These are phyloP conservation scores for Oreocharis arfaki DNA, from an alignment of 2,113 vertebrate species.

Conservation along the genomic window DNA sequence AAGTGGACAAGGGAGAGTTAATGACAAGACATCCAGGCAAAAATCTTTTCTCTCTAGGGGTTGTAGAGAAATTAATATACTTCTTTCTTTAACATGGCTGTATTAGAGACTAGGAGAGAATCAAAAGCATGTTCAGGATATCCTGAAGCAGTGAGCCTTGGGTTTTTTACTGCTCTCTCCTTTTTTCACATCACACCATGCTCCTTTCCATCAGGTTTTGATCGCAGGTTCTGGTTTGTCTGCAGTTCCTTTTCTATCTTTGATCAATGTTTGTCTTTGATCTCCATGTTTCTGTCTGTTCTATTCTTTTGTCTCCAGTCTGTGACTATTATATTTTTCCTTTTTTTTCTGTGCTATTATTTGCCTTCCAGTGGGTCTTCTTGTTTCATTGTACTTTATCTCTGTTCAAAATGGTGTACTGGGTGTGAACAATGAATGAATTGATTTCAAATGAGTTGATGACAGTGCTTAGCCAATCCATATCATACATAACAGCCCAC, in stretches of 20 bases:
- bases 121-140: not conserved
- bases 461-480: not conserved
- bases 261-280: conserved; percentile 50
- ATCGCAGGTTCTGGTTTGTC: conserved; percentile 11
- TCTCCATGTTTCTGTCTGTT: not conserved
- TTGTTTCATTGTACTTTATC: not conserved
- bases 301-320: conserved; percentile 14
- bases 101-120: not conserved
- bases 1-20: not conserved
- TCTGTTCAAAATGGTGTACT: not conserved
- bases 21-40: not conserved
- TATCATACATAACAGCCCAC: not conserved
- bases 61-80: not conserved
- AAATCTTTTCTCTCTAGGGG: not conserved
- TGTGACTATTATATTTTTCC: not conserved
- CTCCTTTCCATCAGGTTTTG: conserved; percentile 25
- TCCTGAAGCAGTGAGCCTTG: not conserved
- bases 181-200: not conserved
- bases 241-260: conserved; percentile 2
- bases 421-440: conserved; percentile 29
- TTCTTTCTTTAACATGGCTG: not conserved
- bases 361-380: conserved; percentile 3
- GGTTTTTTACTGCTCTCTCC: not conserved
- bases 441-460: conserved; percentile 29
- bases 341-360: not conserved